Evolutionary conservation across 2,113 vertebrate species (phyloP), one percentile per base, ranked within the genome.

Genomic region (Corvus moneduloides): DNA sequence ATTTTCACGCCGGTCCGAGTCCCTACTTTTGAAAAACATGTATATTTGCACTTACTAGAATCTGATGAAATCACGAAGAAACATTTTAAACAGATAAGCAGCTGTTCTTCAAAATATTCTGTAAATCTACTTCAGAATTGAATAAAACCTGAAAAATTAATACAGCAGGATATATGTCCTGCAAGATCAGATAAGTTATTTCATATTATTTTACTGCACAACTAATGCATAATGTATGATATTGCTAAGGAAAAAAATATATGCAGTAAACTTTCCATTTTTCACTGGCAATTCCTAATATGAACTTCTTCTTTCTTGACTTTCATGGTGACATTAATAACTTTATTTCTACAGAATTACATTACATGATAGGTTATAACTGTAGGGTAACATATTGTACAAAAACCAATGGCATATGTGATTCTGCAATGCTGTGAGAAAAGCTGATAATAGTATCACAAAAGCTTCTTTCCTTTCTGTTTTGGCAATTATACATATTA

Each of bases 391-490:
- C 90, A 91, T 83, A 84, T 48, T 93, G 79, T 21, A 71, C 48
- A 83, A 92, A 96, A 93, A 64, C 0, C 58, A 76, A 33, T 69
- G 62, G 22, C 58, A 94, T 91, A 89, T 88, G 88, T 87, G 43
- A 79, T 94, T 41, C 27, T 33, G 24, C 48, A 30, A 24, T 66
- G 30, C 74, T 91, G 37, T 93, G 43, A 94, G 39, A 93, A 97
- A 96, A 94, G 59, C 93, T 88, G 84, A 67, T 93, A 96, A 96
- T 58, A 95, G 21, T 56, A 93, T 89, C 76, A 62, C 20, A 68
- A 87, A 94, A 95, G 91, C 88, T 84, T 80, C 41, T 97, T 96
- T 84, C 63, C 55, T 83, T 88, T 74, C 52, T 32, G 24, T 92
- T 96, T 91, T 89, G 76, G 49, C 82, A 96, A 93, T 94, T 92